phyloP scores from a whole-genome alignment of 2,113 vertebrate genomes.

The Sardina pilchardus region DNA sequence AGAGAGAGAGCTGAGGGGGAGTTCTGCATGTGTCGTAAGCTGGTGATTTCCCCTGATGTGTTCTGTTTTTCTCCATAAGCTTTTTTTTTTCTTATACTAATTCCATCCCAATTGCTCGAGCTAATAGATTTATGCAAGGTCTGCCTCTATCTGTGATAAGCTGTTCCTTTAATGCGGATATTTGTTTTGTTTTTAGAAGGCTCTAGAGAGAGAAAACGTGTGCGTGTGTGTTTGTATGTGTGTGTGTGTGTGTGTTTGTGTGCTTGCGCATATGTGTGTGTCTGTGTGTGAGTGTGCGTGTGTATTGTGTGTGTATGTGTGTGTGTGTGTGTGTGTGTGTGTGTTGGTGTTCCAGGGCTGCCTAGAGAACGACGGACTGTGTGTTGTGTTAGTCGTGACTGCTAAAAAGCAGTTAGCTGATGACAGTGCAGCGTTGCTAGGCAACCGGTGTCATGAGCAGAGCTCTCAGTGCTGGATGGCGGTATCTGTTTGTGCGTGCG shows the following conservation, averaged over 20 bases:
- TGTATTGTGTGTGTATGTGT: slow-evolving; percentile 63
- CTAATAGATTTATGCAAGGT: not conserved
- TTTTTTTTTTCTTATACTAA: not conserved
- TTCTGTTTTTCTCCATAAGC: slow-evolving; percentile 19
- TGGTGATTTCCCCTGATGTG: slow-evolving; percentile 17
- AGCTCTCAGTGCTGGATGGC: slow-evolving; percentile 72
- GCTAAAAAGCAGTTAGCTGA: slow-evolving; percentile 84
- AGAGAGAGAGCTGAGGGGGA: not conserved
- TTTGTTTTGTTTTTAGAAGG: not conserved
- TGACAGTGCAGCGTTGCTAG: slow-evolving; percentile 85
- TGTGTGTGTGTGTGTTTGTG: not conserved
- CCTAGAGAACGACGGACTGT: slow-evolving; percentile 75
- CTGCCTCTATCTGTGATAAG: not conserved
- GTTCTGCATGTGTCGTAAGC: slow-evolving; percentile 25
- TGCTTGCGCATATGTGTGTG: not conserved
- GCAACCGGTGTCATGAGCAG: slow-evolving; percentile 78
- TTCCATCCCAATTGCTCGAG: not conserved
- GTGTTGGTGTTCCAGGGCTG: slow-evolving; percentile 65
- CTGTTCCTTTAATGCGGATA: not conserved
- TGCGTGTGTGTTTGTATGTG: slow-evolving; percentile 15
- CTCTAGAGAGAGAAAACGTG: not conserved
- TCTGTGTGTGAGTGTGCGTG: not conserved
- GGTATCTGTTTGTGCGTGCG: slow-evolving; percentile 66
- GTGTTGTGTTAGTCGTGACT: slow-evolving; percentile 88
- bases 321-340: slow-evolving; percentile 30